These are phyloP conservation scores for Ophonus ardosiacus DNA, from an alignment of 2,888 invertebrate genomes.

Conservation along the genomic window DNA sequence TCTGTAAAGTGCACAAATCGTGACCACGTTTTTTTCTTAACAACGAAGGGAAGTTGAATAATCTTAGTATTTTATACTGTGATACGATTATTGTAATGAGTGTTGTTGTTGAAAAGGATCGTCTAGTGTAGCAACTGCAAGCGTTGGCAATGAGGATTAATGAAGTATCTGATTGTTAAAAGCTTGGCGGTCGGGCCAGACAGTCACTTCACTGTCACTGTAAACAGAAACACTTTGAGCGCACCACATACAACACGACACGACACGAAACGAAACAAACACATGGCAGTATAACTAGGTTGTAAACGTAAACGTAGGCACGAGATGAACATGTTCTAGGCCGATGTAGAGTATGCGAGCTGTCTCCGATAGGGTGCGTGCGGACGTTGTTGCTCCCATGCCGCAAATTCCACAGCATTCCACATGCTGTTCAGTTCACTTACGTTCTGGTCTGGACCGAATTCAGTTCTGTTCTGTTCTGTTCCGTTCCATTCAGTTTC, in stretches of 20 bases:
- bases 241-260: neutral
- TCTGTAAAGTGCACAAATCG: too few relatives aligned
- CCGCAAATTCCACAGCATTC: constrained; percentile 13
- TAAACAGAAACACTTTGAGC: neutral
- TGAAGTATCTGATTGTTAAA: constrained; percentile 9
- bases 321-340: constrained; percentile 7
- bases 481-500: constrained; percentile 35
- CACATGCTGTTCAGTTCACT: constrained; percentile 23
- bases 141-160: neutral
- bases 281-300: neutral
- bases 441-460: constrained; percentile 30
- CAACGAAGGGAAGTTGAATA: too few relatives aligned
- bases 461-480: constrained; percentile 40
- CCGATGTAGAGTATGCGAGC: constrained; percentile 2
- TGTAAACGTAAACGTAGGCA: constrained; percentile 4
- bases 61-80: too few relatives aligned
- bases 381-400: constrained; percentile 62
- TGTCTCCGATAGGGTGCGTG: constrained; percentile 6
- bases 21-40: too few relatives aligned
- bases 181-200: constrained; percentile 7
- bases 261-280: neutral
- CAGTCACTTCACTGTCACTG: neutral
- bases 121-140: neutral
- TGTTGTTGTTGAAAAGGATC: too few relatives aligned
- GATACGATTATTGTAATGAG: too few relatives aligned